Evolutionary conservation across 2,797 vertebrate genomes (phyloP).

Genomic region (Bucorvus abyssinicus): DNA sequence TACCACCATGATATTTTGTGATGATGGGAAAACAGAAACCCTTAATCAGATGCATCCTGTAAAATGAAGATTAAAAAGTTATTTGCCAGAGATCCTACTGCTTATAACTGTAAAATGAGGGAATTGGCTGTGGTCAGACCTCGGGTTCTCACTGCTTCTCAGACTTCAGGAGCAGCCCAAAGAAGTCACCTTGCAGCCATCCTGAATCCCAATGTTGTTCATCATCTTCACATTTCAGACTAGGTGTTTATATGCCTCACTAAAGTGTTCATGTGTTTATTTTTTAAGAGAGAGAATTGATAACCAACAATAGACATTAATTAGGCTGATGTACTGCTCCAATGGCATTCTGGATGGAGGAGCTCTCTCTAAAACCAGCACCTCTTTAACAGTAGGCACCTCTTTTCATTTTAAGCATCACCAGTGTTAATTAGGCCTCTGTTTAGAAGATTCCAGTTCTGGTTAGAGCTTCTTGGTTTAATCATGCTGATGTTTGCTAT

Average conservation of each 20-base stretch:
- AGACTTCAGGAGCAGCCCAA: not conserved
- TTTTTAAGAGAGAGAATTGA: not conserved
- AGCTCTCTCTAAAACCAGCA: not conserved
- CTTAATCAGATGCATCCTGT: not conserved
- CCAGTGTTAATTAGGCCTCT: not conserved
- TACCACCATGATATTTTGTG: not conserved
- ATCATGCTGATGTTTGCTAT: not conserved
- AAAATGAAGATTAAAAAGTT: not conserved
- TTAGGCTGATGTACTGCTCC: not conserved
- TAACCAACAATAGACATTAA: not conserved
- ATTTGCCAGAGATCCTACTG: not conserved
- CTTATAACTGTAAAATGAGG: not conserved
- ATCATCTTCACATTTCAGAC: not conserved
- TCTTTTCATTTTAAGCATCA: slow-evolving; percentile 2
- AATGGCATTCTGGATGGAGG: not conserved
- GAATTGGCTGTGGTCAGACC: not conserved
- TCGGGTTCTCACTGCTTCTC: not conserved
- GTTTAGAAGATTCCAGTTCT: not conserved
- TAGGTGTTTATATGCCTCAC: not conserved
- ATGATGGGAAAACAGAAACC: not conserved
- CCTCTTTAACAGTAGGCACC: not conserved
- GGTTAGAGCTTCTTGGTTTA: slow-evolving; percentile 14
- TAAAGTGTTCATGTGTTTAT: not conserved
- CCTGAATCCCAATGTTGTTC: not conserved
- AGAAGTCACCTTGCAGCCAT: not conserved